phyloP scores from a whole-genome alignment of 35 echinoderm and acorn worm species.

The Amphiura filiformis region DNA sequence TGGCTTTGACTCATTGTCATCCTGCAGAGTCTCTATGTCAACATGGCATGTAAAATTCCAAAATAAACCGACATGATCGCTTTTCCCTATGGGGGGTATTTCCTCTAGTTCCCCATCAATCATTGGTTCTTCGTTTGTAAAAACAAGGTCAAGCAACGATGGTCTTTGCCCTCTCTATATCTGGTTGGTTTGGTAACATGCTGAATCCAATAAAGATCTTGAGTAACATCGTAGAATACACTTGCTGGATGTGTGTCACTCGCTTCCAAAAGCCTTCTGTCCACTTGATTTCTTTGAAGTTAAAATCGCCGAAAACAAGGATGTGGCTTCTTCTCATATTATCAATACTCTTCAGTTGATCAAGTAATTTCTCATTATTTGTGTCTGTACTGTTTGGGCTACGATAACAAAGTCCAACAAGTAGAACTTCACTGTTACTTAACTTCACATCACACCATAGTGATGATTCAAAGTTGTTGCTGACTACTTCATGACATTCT shows the following conservation, averaged over 20 bases:
- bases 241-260: not conserved
- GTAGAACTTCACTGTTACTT: not conserved
- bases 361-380: not conserved
- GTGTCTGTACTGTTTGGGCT: not conserved
- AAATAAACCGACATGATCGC: constrained; percentile 6
- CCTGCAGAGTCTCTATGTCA: not conserved
- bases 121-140: not conserved
- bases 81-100: not conserved
- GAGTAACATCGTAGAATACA: not conserved
- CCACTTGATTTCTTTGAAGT: not conserved
- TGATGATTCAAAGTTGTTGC: not conserved
- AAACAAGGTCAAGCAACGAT: not conserved
- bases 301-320: not conserved
- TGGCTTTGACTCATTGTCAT: not conserved
- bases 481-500: not conserved
- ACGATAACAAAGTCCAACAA: not conserved
- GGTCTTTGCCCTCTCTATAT: constrained; percentile 15
- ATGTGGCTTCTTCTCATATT: not conserved
- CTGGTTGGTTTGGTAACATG: not conserved
- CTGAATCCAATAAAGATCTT: constrained; percentile 16
- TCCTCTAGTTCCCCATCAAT: not conserved
- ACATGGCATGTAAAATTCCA: constrained; percentile 2
- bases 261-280: not conserved
- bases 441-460: constrained; percentile 15
- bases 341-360: not conserved